These are phyloP conservation scores for Oreonectes daqikongensis DNA, from an alignment of 2,797 vertebrate species.

Conservation along the genomic window DNA sequence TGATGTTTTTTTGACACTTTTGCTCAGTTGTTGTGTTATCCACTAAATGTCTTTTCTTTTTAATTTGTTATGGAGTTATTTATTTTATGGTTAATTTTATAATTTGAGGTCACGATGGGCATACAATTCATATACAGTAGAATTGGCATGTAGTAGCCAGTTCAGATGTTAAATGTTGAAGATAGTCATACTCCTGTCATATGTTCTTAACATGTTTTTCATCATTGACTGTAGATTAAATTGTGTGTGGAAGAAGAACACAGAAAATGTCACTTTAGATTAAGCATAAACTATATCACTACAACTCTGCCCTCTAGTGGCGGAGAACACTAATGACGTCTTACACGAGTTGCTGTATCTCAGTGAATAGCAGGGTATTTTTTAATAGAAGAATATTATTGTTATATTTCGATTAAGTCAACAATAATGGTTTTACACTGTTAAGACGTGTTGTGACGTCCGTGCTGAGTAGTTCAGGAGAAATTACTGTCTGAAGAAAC, in stretches of 20 bases:
- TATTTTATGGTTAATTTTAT: background rate
- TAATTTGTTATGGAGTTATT: background rate
- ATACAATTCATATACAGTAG: background rate
- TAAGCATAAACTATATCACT: slow-evolving; percentile 25
- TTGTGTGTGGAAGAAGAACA: slow-evolving; percentile 34
- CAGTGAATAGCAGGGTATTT: slow-evolving; percentile 76
- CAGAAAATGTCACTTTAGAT: slow-evolving; percentile 42
- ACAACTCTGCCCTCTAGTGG: slow-evolving; percentile 57
- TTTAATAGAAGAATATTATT: slow-evolving; percentile 68
- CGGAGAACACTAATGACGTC: slow-evolving; percentile 42
- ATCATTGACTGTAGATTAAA: slow-evolving; percentile 33
- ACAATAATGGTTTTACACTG: slow-evolving; percentile 59
- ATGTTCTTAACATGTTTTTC: slow-evolving; percentile 16
- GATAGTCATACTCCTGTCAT: slow-evolving; percentile 10
- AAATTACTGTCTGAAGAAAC: slow-evolving; percentile 58
- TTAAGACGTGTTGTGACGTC: slow-evolving; percentile 54
- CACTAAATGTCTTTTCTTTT: background rate
- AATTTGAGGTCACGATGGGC: background rate
- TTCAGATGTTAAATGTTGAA: slow-evolving; percentile 10
- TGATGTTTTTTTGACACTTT: background rate
- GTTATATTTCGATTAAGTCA: slow-evolving; percentile 71
- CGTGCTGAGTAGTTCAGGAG: slow-evolving; percentile 52
- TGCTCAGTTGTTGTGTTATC: background rate
- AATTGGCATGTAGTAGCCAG: background rate
- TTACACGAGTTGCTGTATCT: slow-evolving; percentile 54